phyloP scores from a whole-genome alignment of 2,888 invertebrate genomes.

The Nephrotoma guestfalica region DNA sequence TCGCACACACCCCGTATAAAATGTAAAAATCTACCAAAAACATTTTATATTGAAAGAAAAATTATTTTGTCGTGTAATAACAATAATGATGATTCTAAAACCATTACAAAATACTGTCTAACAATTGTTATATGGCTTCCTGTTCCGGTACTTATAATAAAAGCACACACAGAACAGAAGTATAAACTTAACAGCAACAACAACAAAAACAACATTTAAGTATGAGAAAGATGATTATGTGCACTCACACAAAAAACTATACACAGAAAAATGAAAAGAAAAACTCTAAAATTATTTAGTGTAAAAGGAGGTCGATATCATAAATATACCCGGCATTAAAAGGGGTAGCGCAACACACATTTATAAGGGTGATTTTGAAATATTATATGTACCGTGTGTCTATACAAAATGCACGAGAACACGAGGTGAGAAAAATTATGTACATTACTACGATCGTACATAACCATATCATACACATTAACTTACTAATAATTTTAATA shows the following conservation, averaged over 20 bases:
- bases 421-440: neutral
- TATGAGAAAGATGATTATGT: neutral
- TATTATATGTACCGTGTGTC: neutral
- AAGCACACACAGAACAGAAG: neutral
- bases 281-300: neutral
- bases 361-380: neutral
- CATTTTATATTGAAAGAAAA: neutral
- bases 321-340: neutral
- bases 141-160: neutral
- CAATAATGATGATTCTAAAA: conserved; percentile 4
- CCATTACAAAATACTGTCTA: conserved; percentile 1
- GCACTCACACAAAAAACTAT: neutral
- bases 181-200: neutral
- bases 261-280: neutral
- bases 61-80: conserved; percentile 1
- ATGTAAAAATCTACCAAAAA: neutral
- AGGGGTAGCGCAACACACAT: neutral
- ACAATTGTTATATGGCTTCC: conserved; percentile 3
- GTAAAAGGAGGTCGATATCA: neutral
- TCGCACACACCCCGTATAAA: neutral
- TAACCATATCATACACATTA: neutral
- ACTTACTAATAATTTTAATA: neutral
- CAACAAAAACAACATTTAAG: neutral
- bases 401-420: neutral
- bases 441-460: neutral